These are phyloP conservation scores for Pica pica DNA, from an alignment of 2,113 vertebrate genomes.

Conservation along the genomic window DNA sequence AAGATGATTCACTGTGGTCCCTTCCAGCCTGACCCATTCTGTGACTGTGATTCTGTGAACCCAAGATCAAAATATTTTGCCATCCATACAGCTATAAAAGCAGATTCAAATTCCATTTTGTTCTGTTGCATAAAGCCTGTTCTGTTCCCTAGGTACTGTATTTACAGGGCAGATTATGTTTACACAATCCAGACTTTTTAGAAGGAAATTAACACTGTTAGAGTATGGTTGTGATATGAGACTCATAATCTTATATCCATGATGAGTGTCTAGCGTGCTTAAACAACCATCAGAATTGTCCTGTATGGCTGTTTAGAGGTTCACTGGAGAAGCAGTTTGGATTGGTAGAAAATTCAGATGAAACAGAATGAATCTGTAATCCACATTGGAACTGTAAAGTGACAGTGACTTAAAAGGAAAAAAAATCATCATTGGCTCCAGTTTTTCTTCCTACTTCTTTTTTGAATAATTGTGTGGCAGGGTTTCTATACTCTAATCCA, in stretches of 20 bases:
- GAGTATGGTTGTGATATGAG: not conserved
- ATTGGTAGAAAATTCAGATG: not conserved
- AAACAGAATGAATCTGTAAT: not conserved
- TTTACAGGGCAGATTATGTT: not conserved
- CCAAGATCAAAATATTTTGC: not conserved
- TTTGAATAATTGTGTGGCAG: slow-evolving; percentile 14
- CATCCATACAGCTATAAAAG: not conserved
- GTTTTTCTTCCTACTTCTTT: not conserved
- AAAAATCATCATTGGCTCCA: not conserved
- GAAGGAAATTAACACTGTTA: not conserved
- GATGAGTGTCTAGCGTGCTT: not conserved
- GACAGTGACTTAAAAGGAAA: slow-evolving; percentile 21
- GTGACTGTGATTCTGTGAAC: not conserved
- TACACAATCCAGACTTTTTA: not conserved
- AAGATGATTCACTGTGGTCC: not conserved
- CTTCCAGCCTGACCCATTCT: not conserved
- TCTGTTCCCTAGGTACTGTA: not conserved
- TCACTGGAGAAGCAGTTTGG: not conserved
- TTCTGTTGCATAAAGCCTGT: not conserved
- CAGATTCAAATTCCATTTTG: not conserved
- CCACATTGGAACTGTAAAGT: not conserved
- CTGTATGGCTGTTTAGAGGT: not conserved
- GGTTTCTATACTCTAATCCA: slow-evolving; percentile 26
- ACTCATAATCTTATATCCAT: not conserved
- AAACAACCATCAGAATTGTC: not conserved